A percentile compares a stretch with the other conserved stretches of the same genome.
Evolutionary conservation across 2,797 vertebrate genomes (phyloP).

Genomic region (Channa striata): DNA sequence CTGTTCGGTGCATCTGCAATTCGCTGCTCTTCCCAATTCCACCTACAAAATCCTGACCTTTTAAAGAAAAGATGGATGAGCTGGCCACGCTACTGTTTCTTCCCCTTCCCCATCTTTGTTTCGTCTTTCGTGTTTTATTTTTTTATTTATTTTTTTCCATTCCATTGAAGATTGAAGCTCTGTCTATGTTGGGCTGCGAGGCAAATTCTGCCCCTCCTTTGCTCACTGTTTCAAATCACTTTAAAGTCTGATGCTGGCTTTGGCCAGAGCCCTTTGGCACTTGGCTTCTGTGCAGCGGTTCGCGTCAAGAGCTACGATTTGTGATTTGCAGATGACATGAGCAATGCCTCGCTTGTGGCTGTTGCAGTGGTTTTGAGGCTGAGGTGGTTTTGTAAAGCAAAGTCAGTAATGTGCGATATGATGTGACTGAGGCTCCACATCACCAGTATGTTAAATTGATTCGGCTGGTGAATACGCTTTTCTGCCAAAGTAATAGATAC

Average conservation of each 20-base stretch:
- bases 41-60: constrained; percentile 98
- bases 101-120: constrained; percentile 59
- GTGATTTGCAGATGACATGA: constrained; percentile 97
- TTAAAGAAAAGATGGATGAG: constrained; percentile 95
- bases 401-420: constrained; percentile 84
- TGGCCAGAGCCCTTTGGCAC: constrained; percentile 91
- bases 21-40: constrained; percentile 89
- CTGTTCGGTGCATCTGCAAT: constrained; percentile 97
- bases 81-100: constrained; percentile 78
- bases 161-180: constrained; percentile 91
- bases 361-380: constrained; percentile 67
- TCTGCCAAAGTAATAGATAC: constrained; percentile 72
- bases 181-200: constrained; percentile 91
- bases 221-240: constrained; percentile 93
- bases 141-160: constrained; percentile 66
- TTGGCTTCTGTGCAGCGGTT: constrained; percentile 94
- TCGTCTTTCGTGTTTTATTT: constrained; percentile 20
- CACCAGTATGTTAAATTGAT: constrained; percentile 77
- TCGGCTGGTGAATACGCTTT: constrained; percentile 80
- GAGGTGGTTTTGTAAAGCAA: constrained; percentile 75
- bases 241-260: constrained; percentile 92
- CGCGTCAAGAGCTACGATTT: constrained; percentile 92
- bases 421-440: constrained; percentile 79
- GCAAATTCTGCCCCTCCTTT: constrained; percentile 91
- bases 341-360: constrained; percentile 91